Base-by-base conservation (phyloP, 1,140 invertebrate genomes). In the Hestina assimilis region DNA sequence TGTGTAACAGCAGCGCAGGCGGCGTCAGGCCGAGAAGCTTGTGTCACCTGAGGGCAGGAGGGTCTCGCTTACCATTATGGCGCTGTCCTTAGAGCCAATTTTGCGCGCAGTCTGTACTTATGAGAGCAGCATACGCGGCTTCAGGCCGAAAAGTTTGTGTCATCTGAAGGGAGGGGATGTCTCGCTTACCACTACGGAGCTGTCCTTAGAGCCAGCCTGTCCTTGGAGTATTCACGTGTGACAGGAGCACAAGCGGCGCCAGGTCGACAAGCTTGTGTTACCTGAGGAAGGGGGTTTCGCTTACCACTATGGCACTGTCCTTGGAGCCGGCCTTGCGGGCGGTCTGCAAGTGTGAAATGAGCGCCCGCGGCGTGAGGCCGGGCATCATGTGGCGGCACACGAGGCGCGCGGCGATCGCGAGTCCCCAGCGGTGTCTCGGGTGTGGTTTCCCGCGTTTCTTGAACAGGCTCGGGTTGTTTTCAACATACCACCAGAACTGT, bases 401-500 rank as follows among this genome's bases (percentile, higher is more conserved):
- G 0, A 83, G 68, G 0, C 64, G 42, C 15, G 69, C 23, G 0
- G 68, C 56, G 0, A 35, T 28, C 1, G 41, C 11, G 7, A 83
- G 59, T 1, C 74, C 71, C 53, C 59, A 58, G n/a, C 73, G 68
- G 4, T 40, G 26, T 1, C 57, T 61, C 3, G 54, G 20, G 40
- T 55, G 24, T 1, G 19, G 5, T 0, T 7, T 4, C 12, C 7
- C 0, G 1, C 40, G 54, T 14, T 19, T 35, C 17, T 38, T 58
- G 65, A 54, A 81, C 5, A 77, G 6, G 1, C 57, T 14, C n/a
- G 69, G 68, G 54, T 80, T 79, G 15, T 47, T 35, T 7, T 71
- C 66, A 12, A 84, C 56, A 61, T 79, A 77, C n/a, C 51, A n/a
- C 69, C 72, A 80, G 65, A 87, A 87, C 52, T 87, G 64, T 2